These are phyloP conservation scores for Drosophila pseudoananassae DNA, from an alignment of 1,140 invertebrate genomes.

Conservation along the genomic window DNA sequence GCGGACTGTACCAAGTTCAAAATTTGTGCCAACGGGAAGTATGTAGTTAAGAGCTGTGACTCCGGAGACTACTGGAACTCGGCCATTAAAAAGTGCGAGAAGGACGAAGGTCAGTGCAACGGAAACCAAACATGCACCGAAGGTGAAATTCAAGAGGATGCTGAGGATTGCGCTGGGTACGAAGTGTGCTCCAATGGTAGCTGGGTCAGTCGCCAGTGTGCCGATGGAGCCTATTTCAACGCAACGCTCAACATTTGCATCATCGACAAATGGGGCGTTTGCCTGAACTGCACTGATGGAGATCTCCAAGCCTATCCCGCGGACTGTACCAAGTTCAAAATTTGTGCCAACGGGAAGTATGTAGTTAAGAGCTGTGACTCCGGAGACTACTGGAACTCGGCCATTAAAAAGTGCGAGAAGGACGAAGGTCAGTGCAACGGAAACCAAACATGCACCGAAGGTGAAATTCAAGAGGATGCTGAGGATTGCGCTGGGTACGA, in stretches of 20 bases:
- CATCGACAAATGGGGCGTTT: background rate
- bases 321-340: slow-evolving; percentile 21
- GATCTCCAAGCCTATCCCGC: background rate
- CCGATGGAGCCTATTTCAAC: slow-evolving; percentile 5
- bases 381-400: slow-evolving; percentile 15
- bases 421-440: slow-evolving; percentile 33
- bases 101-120: slow-evolving; percentile 23
- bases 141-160: background rate
- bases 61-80: slow-evolving; percentile 8
- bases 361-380: slow-evolving; percentile 5
- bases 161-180: slow-evolving; percentile 4
- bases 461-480: background rate
- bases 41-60: slow-evolving; percentile 6
- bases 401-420: background rate
- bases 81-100: background rate
- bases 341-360: slow-evolving; percentile 18
- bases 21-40: slow-evolving; percentile 17
- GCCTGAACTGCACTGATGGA: slow-evolving; percentile 22
- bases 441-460: background rate
- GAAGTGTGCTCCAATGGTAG: background rate
- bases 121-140: slow-evolving; percentile 4
- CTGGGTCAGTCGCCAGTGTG: background rate
- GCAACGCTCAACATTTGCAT: background rate
- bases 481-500: slow-evolving; percentile 5
- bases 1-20: slow-evolving; percentile 19